These are phyloP conservation scores for Tenthredo amoena DNA, from an alignment of 2,888 invertebrate genomes.

Conservation along the genomic window DNA sequence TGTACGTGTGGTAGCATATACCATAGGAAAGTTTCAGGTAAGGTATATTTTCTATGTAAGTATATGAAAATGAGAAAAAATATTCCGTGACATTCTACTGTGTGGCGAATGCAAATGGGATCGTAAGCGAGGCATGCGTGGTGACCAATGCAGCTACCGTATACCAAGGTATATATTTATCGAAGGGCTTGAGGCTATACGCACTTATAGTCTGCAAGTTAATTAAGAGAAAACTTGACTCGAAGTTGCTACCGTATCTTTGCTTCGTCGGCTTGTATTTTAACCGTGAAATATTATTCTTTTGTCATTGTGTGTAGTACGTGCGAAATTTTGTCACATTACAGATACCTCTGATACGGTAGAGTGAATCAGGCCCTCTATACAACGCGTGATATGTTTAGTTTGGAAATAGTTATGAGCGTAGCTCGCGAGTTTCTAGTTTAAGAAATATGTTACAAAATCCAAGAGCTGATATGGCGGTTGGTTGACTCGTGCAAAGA, in stretches of 20 bases:
- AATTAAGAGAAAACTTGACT: slow-evolving; percentile 49
- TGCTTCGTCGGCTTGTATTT: background rate
- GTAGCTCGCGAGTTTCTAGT: slow-evolving; percentile 15
- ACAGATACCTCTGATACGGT: too few relatives aligned
- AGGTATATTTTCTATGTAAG: background rate
- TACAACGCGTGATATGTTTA: background rate
- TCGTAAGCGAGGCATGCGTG: background rate
- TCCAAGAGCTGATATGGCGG: background rate
- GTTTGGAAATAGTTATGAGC: background rate
- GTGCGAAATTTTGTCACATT: background rate
- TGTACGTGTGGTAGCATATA: too few relatives aligned
- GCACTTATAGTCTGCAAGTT: slow-evolving; percentile 34
- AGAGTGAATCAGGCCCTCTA: too few relatives aligned
- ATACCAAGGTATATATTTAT: slow-evolving; percentile 21
- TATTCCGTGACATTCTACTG: slow-evolving; percentile 2
- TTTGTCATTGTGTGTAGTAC: background rate
- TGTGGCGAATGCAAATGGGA: slow-evolving; percentile 34
- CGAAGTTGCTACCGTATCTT: background rate
- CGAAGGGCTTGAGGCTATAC: slow-evolving; percentile 42
- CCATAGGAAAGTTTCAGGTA: background rate
- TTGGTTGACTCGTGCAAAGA: slow-evolving; percentile 20
- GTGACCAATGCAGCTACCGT: background rate
- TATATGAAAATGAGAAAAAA: slow-evolving; percentile 2
- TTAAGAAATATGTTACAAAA: slow-evolving; percentile 38
- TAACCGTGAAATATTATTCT: slow-evolving; percentile 20